Percentiles rank a stretch among this genome's conserved stretches.
Conservation (phyloP, 2,113 vertebrate species). For the Dendrocopos noguchii region DNA sequence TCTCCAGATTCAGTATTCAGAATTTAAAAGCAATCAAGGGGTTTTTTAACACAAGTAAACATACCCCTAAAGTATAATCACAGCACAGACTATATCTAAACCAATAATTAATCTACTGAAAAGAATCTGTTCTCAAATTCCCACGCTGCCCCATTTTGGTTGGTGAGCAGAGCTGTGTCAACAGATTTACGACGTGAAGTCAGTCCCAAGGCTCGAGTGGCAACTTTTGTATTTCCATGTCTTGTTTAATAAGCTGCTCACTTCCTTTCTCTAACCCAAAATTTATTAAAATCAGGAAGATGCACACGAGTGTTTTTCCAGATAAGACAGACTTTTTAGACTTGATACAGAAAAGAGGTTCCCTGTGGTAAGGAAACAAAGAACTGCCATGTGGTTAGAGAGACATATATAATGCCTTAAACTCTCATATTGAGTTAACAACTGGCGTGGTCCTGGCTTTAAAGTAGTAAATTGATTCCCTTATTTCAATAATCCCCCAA, state of each 20-base stretch:
- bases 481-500: slow-evolving; percentile 60
- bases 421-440: slow-evolving; percentile 69
- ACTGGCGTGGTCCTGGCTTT: slow-evolving; percentile 36
- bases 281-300: slow-evolving; percentile 71
- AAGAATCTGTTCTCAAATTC: slow-evolving; percentile 30
- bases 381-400: slow-evolving; percentile 65
- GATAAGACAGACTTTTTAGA: slow-evolving; percentile 52
- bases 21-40: neutral
- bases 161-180: neutral
- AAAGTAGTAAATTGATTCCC: slow-evolving; percentile 64
- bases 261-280: slow-evolving; percentile 52
- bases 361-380: slow-evolving; percentile 63
- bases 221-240: slow-evolving; percentile 55
- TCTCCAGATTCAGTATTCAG: neutral
- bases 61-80: slow-evolving; percentile 25
- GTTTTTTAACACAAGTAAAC: neutral
- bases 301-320: slow-evolving; percentile 57
- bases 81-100: slow-evolving; percentile 50
- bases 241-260: slow-evolving; percentile 60
- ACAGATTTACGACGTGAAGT: slow-evolving; percentile 63
- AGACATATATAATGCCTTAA: slow-evolving; percentile 67
- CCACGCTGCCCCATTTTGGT: neutral
- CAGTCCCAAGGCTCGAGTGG: slow-evolving; percentile 9
- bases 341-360: slow-evolving; percentile 59
- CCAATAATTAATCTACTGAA: slow-evolving; percentile 67